Evolutionary conservation across 2,113 vertebrate species (phyloP).

Genomic region (Silurus meridionalis): DNA sequence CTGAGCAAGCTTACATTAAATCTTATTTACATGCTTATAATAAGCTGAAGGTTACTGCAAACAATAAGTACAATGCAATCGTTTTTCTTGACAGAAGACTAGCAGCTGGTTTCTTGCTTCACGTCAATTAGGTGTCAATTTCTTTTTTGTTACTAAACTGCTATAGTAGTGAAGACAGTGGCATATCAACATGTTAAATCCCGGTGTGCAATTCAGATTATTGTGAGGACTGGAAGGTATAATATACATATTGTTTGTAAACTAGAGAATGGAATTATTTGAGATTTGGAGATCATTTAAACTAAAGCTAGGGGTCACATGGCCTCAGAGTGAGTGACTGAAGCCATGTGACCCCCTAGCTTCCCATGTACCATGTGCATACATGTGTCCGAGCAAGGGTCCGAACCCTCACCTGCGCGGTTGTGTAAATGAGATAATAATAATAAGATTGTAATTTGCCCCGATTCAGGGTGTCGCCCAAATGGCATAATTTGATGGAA

Average conservation of each 20-base stretch:
- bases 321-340: too few species aligned
- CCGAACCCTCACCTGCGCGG: too few species aligned
- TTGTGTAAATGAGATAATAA: too few species aligned
- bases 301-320: background rate
- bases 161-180: background rate
- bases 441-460: too few species aligned
- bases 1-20: background rate
- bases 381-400: too few species aligned
- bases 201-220: background rate
- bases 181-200: background rate
- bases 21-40: background rate
- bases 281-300: background rate
- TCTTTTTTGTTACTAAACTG: background rate
- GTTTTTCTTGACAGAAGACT: background rate
- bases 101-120: background rate
- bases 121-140: background rate
- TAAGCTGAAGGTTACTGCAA: background rate
- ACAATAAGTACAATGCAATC: background rate
- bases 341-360: too few species aligned
- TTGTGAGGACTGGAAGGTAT: background rate
- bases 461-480: too few species aligned
- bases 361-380: too few species aligned
- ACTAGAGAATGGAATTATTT: background rate
- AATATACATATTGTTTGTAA: background rate
- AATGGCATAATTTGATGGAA: too few species aligned